Evolutionary conservation across 2,888 invertebrate genomes (phyloP).

Genomic region (Microctonus aethiopoides): DNA sequence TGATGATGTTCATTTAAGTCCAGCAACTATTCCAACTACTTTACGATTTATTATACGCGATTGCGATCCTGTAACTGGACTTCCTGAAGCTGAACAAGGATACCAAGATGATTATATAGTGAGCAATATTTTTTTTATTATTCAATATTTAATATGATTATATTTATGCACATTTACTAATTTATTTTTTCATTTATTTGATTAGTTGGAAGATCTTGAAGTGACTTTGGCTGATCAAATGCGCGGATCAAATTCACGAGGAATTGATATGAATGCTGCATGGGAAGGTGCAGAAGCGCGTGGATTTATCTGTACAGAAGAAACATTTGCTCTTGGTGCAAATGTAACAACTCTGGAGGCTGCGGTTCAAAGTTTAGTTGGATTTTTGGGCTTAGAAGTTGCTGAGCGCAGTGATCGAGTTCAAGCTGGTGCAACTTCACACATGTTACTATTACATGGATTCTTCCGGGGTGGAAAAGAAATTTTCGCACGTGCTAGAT

Average conservation of each 20-base stretch:
- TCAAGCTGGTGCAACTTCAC: conserved; percentile 83
- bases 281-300: conserved; percentile 76
- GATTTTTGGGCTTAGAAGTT: conserved; percentile 86
- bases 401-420: conserved; percentile 88
- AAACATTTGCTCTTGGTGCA: conserved; percentile 88
- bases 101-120: conserved; percentile 95
- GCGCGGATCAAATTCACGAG: conserved; percentile 71
- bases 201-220: conserved; percentile 89
- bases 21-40: conserved; percentile 88
- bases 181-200: conserved; percentile 16
- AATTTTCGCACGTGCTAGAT: conserved; percentile 86
- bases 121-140: conserved; percentile 26
- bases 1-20: conserved; percentile 78
- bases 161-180: neutral
- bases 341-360: conserved; percentile 83
- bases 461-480: conserved; percentile 92
- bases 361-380: conserved; percentile 84
- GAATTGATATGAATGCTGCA: conserved; percentile 69
- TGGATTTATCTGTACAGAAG: conserved; percentile 79
- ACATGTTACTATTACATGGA: conserved; percentile 85
- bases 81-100: conserved; percentile 95
- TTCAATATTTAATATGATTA: too few species aligned
- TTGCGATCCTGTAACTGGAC: conserved; percentile 94
- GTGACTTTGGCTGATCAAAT: conserved; percentile 87
- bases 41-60: conserved; percentile 95